phyloP scores from a whole-genome alignment of 2,888 invertebrate genomes.

The Drosophila sordidula region DNA sequence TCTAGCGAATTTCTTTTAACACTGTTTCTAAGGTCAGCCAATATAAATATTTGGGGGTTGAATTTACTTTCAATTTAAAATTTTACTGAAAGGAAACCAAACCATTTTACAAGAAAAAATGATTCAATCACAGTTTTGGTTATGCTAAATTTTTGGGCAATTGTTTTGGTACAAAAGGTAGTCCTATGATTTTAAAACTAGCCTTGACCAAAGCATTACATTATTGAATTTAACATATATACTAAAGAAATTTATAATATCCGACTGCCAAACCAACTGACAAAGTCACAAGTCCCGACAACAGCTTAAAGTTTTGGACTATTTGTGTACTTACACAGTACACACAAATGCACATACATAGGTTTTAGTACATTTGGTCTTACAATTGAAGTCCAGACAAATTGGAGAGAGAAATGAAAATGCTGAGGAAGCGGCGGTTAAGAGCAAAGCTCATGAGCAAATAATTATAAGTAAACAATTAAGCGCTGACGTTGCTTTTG shows the following conservation, averaged over 20 bases:
- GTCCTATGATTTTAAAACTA: no score
- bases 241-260: no score
- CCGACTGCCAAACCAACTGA: background rate
- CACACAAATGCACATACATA: background rate
- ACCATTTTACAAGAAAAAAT: no score
- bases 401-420: conserved; percentile 6
- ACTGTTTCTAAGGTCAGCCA: no score
- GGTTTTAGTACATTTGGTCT: conserved; percentile 1
- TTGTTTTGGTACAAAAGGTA: no score
- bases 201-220: no score
- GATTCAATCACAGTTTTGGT: no score
- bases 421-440: conserved; percentile 11
- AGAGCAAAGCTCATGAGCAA: conserved; percentile 43
- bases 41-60: no score
- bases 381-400: conserved; percentile 31
- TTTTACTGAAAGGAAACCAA: no score
- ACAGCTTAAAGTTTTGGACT: background rate
- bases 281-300: background rate
- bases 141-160: no score
- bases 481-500: conserved; percentile 22
- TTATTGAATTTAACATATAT: background rate
- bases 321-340: conserved; percentile 6
- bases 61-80: no score
- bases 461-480: conserved; percentile 52
- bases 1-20: no score